These are phyloP conservation scores for Mugil cephalus DNA, from an alignment of 2,113 vertebrate species.

Conservation along the genomic window DNA sequence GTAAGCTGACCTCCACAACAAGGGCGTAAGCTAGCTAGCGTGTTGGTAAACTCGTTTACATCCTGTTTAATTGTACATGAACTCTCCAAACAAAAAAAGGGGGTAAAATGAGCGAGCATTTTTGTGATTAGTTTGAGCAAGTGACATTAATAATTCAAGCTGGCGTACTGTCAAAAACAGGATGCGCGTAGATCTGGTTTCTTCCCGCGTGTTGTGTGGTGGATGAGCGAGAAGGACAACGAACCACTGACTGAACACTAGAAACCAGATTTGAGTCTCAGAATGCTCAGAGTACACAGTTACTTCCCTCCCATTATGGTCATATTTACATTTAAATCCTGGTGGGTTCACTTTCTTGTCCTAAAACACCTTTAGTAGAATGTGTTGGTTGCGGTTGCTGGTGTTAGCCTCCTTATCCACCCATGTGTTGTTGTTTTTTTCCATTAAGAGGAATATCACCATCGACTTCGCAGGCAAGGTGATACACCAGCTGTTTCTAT, in stretches of 20 bases:
- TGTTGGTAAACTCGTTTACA: too few relatives aligned
- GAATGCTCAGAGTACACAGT: background rate
- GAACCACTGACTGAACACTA: background rate
- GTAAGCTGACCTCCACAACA: background rate
- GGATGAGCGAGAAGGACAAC: conserved; percentile 32
- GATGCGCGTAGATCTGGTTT: conserved; percentile 16
- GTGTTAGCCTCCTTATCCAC: background rate
- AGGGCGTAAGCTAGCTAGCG: background rate
- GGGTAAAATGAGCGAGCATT: too few relatives aligned
- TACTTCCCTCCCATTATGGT: conserved; percentile 3
- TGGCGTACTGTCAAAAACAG: conserved; percentile 20
- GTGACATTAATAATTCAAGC: too few relatives aligned
- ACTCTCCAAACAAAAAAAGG: too few relatives aligned
- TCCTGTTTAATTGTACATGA: too few relatives aligned
- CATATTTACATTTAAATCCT: conserved; percentile 1
- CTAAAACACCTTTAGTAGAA: background rate
- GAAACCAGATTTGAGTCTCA: too few relatives aligned
- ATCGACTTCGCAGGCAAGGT: background rate
- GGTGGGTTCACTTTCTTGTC: too few relatives aligned
- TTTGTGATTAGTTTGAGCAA: too few relatives aligned
- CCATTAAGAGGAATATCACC: background rate
- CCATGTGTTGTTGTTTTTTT: background rate
- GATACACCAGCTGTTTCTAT: too few relatives aligned
- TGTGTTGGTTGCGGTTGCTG: too few relatives aligned
- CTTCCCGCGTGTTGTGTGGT: conserved; percentile 17